Evolutionary conservation across 1,140 invertebrate genomes (phyloP), one percentile per base, ranked within the genome.

Genomic region (Neelides sp.): DNA sequence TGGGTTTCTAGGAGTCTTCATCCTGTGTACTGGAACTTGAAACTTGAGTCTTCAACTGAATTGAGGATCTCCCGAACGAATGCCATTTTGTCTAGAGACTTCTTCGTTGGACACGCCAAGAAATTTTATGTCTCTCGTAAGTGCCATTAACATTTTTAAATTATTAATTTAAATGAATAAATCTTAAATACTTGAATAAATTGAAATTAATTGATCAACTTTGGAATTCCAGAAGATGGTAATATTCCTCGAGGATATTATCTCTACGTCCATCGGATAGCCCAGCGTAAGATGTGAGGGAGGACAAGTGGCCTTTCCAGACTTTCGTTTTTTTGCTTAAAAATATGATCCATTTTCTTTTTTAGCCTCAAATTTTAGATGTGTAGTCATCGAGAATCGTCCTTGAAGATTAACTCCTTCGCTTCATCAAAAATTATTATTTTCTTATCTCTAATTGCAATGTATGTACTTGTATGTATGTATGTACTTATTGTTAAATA

Each of bases 1-100:
- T 26, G 22, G 12, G 5, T 28, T 20, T 34, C 39, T 22, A 8
- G 24, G 34, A 54, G 52, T 8, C 15, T 50, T 12, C 39, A 48
- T 24, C 54, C 54, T 2, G 35, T 57, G 0, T 57, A 49, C 23
- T 57, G 50, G 50, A 57, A 57, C 26, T 20, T 57, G 12, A 27
- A 45, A 45, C 15, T 52, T 13, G 50, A 57, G 22, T 48, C 49
- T 1, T 39, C 34, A 10, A 44, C 13, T n/a, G 15, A 30, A 22
- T 27, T 54, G 15, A 15, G 37, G 10, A 30, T 39, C 4, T 20
- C 34, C n/a, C 39, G 40, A 3, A 57, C 50, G 17, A 45, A 49
- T 19, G 40, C 43, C 7, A 34, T 48, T 39, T 30, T 52, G 7
- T 43, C 44, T 28, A 32, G 45, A 35, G 49, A 51, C 23, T 27